Base-by-base conservation (phyloP, 2,113 vertebrate genomes). In the Phalacrocorax aristotelis region DNA sequence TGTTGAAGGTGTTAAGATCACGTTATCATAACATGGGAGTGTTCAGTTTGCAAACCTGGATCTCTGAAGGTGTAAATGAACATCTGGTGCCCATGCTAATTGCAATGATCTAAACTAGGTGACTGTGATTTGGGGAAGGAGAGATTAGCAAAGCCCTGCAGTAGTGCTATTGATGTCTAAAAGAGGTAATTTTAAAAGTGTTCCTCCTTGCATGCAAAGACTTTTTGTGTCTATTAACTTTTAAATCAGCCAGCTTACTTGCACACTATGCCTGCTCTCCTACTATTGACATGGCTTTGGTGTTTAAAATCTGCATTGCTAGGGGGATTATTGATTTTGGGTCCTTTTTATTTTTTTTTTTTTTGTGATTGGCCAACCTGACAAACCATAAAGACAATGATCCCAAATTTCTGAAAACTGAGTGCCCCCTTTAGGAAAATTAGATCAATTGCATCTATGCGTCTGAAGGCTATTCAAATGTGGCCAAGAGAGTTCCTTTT, bases 11-110 rank as follows among this genome's bases (percentile, higher is more conserved):
- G 90, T 92, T 96, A 93, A 97, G 97, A 92, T 79, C 42, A 91
- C 48, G 76, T 95, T 95, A 89, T 64, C 81, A 78, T 70, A 92
- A 83, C 51, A 84, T 15, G 36, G 26, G 27, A 87, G 68, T 34
- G 62, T 95, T 95, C 72, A 22, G 54, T 97, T 97, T 97, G 87
- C 90, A 66, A 94, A 96, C 68, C 71, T 62, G 55, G 11, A 57
- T 87, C 80, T 94, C 60, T 96, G 90, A 95, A 97, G 76, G 89
- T 97, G 93, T 95, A 95, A 98, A 97, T 92, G 96, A 98, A 95
- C 96, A 92, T 96, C 88, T 98, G 96, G 91, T 93, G 89, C 69
- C 7, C 5, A 71, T 87, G 95, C 36, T 97, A 97, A 98, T 95
- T 98, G 78, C 79, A 90, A 62, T 84, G 77, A 89, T 96, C 71